Base-by-base conservation (phyloP, 1,140 invertebrate species). In the Leptonema lineaticorne region DNA sequence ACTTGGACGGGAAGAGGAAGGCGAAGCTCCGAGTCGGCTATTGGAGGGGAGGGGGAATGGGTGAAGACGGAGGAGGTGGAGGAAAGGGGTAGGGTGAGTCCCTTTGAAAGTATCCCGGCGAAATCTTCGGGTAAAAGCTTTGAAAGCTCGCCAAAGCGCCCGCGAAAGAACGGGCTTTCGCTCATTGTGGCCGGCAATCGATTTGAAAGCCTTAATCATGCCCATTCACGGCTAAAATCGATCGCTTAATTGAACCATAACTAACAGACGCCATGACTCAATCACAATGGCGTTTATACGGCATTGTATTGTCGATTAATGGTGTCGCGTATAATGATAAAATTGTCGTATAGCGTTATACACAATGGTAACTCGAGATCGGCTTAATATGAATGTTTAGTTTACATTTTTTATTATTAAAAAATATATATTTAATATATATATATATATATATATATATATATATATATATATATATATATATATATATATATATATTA, bases 21-120 rank as follows among this genome's bases (percentile, higher is more conserved):
- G 30, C 5, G 69, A 53, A 70, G 63, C 62, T 65, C 63, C 3
- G n/a, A 27, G 57, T n/a, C n/a, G n/a, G n/a, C n/a, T n/a, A n/a
- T n/a, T n/a, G 18, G 11, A 24, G 53, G 53, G 7, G 18, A 57
- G 53, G 28, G 7, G 20, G 30, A 18, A 27, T 33, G 57, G 69
- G 58, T 48, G 41, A n/a, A 62, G 28, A 7, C 16, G 30, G 56
- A 6, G 9, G 22, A 8, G 26, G 22, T 1, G n/a, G n/a, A 9
- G 8, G 26, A 26, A 28, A 18, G 24, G 7, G 16, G 30, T 28
- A 4, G 11, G 22, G 33, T 24, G 24, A 5, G 14, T 18, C 28
- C 45, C 33, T 60, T 37, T 63, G 24, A 63, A 63, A 63, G 59
- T 41, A 45, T 63, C 46, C 45, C 26, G 26, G 37, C 45, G 45